These are phyloP conservation scores for Scrobipalpa costella DNA, from an alignment of 2,888 invertebrate genomes.

Conservation along the genomic window DNA sequence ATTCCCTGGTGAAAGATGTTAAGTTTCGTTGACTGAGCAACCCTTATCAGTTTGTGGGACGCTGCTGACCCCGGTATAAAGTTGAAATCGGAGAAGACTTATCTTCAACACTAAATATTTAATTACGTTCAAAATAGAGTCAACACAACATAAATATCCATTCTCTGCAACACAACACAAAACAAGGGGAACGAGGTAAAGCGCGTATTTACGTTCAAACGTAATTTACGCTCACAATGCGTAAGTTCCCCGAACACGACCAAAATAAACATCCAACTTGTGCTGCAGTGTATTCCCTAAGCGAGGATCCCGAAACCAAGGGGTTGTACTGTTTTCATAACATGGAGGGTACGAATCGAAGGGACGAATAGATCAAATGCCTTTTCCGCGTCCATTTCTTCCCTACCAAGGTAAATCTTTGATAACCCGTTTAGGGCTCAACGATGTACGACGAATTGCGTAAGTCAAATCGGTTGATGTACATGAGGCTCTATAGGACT, in stretches of 20 bases:
- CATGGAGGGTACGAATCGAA: not conserved
- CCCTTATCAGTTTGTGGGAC: too few species aligned
- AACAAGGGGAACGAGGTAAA: conserved; percentile 26
- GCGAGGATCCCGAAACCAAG: not conserved
- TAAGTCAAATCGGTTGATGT: too few species aligned
- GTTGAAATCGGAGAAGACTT: too few species aligned
- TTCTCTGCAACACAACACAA: conserved; percentile 30
- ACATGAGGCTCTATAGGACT: too few species aligned
- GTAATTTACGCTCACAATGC: conserved; percentile 65
- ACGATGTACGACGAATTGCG: too few species aligned
- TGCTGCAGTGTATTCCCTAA: not conserved
- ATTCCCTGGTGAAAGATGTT: too few species aligned
- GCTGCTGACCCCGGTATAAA: too few species aligned
- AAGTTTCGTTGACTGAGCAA: too few species aligned
- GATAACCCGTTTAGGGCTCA: too few species aligned
- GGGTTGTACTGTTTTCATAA: conserved; percentile 1
- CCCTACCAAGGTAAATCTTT: too few species aligned
- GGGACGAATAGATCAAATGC: not conserved
- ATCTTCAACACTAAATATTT: not conserved
- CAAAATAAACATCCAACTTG: conserved; percentile 64
- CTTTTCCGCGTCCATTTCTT: not conserved
- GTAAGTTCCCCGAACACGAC: conserved; percentile 49
- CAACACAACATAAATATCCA: too few species aligned
- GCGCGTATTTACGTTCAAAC: conserved; percentile 53
- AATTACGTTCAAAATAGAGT: not conserved